Evolutionary conservation across 2,888 invertebrate species (phyloP).

Genomic region (Endotricha flammealis): DNA sequence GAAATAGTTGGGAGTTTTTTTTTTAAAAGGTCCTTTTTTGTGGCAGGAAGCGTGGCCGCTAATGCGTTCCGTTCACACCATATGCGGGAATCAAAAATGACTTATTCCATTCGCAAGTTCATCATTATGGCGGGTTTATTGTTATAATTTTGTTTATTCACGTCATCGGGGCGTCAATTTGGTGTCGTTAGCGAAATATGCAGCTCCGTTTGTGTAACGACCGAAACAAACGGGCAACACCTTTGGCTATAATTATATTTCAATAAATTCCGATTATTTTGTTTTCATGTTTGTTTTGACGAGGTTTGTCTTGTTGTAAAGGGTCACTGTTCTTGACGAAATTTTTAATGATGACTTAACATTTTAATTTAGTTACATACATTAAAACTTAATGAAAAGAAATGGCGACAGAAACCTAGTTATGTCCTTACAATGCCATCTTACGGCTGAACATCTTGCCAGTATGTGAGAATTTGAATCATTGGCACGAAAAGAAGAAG

Average conservation of each 20-base stretch:
- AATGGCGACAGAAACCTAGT: too few relatives aligned
- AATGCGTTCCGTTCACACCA: constrained; percentile 61
- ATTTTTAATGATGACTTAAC: too few relatives aligned
- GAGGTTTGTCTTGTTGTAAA: too few relatives aligned
- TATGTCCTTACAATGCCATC: too few relatives aligned
- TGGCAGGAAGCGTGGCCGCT: constrained; percentile 49
- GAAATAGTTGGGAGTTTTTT: constrained; percentile 30
- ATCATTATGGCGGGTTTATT: constrained; percentile 42
- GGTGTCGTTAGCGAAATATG: constrained; percentile 49
- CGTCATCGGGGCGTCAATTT: constrained; percentile 41
- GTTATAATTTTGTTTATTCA: constrained; percentile 61
- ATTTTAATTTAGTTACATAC: too few relatives aligned
- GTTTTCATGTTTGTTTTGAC: too few relatives aligned
- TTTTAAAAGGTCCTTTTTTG: constrained; percentile 30
- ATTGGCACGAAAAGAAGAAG: too few relatives aligned
- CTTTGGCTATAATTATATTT: constrained; percentile 43
- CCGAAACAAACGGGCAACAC: constrained; percentile 37
- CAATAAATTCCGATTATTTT: constrained; percentile 27
- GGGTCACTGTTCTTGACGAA: too few relatives aligned
- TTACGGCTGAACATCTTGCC: too few relatives aligned
- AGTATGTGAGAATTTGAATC: too few relatives aligned
- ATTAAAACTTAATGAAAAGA: too few relatives aligned
- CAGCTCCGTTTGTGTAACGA: constrained; percentile 38
- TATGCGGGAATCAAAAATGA: constrained; percentile 54
- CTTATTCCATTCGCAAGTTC: constrained; percentile 28